Conservation (phyloP, 2,888 invertebrate genomes). For the Phrixothrix hirtus region DNA sequence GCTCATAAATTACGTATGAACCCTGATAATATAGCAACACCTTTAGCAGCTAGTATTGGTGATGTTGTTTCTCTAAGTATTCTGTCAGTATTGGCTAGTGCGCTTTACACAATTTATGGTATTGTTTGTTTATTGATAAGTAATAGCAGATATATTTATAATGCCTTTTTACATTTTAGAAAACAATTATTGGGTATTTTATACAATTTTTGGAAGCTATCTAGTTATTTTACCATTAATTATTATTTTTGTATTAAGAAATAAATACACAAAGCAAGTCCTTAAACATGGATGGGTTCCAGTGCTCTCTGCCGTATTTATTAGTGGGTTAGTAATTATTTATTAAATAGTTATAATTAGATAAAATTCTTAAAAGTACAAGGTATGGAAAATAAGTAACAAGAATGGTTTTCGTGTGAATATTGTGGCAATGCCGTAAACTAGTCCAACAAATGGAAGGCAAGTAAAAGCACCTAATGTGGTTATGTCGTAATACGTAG, state of each 20-base stretch:
- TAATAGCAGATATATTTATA: background rate
- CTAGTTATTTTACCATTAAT: conserved; percentile 72
- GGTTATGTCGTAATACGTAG: no score
- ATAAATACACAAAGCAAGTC: conserved; percentile 84
- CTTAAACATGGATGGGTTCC: conserved; percentile 93
- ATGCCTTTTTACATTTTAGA: conserved; percentile 54
- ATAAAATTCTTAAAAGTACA: no score
- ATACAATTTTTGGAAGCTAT: conserved; percentile 64
- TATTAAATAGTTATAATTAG: no score
- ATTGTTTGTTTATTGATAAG: no score
- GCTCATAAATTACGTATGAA: conserved; percentile 85
- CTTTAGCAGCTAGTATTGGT: conserved; percentile 93
- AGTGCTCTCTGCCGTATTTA: conserved; percentile 90
- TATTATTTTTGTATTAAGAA: conserved; percentile 80
- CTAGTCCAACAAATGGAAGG: no score
- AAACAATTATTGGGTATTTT: conserved; percentile 75
- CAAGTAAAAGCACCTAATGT: no score
- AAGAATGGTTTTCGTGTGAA: no score
- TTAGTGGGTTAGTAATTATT: conserved; percentile 86
- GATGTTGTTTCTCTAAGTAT: conserved; percentile 91
- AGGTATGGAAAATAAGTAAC: no score
- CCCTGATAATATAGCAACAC: conserved; percentile 96
- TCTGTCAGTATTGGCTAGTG: conserved; percentile 79
- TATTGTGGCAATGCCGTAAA: no score
- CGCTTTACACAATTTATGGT: conserved; percentile 73